These are phyloP conservation scores for Macrophya alboannulata DNA, from an alignment of 2,888 invertebrate genomes.

Conservation along the genomic window DNA sequence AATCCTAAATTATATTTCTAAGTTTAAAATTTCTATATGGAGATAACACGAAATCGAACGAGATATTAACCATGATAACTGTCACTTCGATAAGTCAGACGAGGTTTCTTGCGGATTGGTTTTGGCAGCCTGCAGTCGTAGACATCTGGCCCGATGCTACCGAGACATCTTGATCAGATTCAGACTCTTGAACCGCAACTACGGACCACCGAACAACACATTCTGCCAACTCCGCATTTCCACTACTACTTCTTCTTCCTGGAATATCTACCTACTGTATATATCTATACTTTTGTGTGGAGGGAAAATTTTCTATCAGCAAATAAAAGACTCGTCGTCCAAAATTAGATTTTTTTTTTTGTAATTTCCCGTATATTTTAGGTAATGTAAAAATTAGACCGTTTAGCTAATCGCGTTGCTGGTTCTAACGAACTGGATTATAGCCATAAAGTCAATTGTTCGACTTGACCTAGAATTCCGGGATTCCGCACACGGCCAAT, in stretches of 20 bases:
- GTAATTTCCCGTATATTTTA: not conserved
- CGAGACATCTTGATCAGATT: conserved; percentile 42
- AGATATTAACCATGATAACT: conserved; percentile 15
- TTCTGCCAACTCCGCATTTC: conserved; percentile 38
- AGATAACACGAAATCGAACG: not conserved
- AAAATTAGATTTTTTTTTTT: too few species aligned
- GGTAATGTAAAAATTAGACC: not conserved
- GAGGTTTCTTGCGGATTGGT: conserved; percentile 36
- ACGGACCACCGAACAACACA: conserved; percentile 34
- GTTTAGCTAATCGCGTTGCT: not conserved
- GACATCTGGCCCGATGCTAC: conserved; percentile 45
- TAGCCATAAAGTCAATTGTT: conserved; percentile 20
- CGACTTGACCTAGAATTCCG: conserved; percentile 20
- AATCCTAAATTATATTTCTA: not conserved
- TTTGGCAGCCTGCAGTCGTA: conserved; percentile 10
- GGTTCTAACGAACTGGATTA: conserved; percentile 27
- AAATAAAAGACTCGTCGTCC: not conserved
- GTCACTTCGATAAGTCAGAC: conserved; percentile 40
- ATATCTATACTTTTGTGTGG: not conserved
- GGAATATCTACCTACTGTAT: not conserved
- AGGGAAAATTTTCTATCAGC: not conserved
- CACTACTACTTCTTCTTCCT: not conserved
- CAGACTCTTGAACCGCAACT: conserved; percentile 7
- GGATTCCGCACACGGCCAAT: not conserved
- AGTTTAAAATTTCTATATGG: not conserved